These are phyloP conservation scores for Caenorhabditis angaria DNA, from an alignment of 2,888 invertebrate genomes.

Conservation along the genomic window DNA sequence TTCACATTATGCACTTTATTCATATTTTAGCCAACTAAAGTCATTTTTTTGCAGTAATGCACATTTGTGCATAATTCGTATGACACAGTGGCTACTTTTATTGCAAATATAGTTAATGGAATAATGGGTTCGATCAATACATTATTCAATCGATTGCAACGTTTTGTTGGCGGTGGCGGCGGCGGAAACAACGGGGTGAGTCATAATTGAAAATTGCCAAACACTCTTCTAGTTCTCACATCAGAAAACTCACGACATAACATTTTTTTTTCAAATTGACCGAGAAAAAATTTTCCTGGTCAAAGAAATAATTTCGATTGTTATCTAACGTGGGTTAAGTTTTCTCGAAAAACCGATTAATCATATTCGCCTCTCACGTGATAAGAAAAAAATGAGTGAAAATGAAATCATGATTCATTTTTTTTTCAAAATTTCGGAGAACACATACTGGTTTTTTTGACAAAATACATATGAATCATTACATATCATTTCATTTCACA, in stretches of 20 bases:
- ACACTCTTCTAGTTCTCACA: too few species aligned
- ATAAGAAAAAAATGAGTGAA: neutral
- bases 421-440: too few species aligned
- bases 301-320: too few species aligned
- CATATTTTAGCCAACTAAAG: neutral
- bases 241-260: too few species aligned
- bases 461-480: neutral
- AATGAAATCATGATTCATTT: neutral
- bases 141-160: constrained; percentile 25
- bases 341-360: neutral
- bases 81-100: constrained; percentile 1
- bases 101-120: constrained; percentile 1
- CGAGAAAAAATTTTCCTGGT: too few species aligned
- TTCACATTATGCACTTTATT: too few species aligned
- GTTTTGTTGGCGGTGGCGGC: constrained; percentile 21
- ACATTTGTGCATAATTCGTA: neutral
- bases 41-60: neutral
- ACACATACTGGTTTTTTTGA: too few species aligned
- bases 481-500: neutral
- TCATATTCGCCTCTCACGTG: neutral
- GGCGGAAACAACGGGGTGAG: constrained; percentile 35
- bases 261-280: neutral
- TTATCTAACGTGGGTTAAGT: too few species aligned
- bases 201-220: neutral
- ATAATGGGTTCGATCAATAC: constrained; percentile 44